Conservation (phyloP, 1,140 invertebrate species). For the Myzus persicae region DNA sequence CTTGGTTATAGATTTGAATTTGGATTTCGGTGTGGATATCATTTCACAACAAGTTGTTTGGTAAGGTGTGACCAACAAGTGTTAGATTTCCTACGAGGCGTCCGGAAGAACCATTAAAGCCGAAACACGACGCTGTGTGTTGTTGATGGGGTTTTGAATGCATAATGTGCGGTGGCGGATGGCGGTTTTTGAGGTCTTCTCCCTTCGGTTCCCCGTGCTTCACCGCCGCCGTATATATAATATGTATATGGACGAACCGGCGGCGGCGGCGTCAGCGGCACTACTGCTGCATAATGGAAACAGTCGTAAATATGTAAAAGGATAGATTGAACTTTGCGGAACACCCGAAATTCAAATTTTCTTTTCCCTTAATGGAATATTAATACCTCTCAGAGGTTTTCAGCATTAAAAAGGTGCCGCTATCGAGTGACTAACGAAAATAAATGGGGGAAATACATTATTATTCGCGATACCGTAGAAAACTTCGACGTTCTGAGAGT, state of each 20-base stretch:
- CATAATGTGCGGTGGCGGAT: slow-evolving; percentile 47
- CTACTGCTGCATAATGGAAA: slow-evolving; percentile 56
- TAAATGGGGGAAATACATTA: slow-evolving; percentile 57
- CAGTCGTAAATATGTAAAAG: slow-evolving; percentile 58
- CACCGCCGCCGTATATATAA: background rate
- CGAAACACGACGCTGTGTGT: slow-evolving; percentile 53
- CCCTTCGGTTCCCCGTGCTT: background rate
- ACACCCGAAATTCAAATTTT: slow-evolving; percentile 57
- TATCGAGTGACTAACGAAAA: slow-evolving; percentile 58
- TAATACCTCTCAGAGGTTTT: slow-evolving; percentile 52
- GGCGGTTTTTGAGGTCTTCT: slow-evolving; percentile 55
- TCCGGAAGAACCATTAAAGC: slow-evolving; percentile 50
- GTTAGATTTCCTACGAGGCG: slow-evolving; percentile 50
- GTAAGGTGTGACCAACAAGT: slow-evolving; percentile 55
- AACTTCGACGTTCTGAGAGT: slow-evolving; percentile 38
- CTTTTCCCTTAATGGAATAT: slow-evolving; percentile 57
- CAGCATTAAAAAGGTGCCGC: slow-evolving; percentile 52
- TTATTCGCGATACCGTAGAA: slow-evolving; percentile 52
- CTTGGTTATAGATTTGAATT: background rate
- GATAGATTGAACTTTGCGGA: slow-evolving; percentile 53
- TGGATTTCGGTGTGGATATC: background rate
- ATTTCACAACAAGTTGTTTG: slow-evolving; percentile 50
- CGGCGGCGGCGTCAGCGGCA: background rate
- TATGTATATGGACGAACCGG: background rate
- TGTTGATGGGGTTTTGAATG: slow-evolving; percentile 57